Evolutionary conservation across 2,888 invertebrate genomes (phyloP).

Genomic region (Pandemis heparana): DNA sequence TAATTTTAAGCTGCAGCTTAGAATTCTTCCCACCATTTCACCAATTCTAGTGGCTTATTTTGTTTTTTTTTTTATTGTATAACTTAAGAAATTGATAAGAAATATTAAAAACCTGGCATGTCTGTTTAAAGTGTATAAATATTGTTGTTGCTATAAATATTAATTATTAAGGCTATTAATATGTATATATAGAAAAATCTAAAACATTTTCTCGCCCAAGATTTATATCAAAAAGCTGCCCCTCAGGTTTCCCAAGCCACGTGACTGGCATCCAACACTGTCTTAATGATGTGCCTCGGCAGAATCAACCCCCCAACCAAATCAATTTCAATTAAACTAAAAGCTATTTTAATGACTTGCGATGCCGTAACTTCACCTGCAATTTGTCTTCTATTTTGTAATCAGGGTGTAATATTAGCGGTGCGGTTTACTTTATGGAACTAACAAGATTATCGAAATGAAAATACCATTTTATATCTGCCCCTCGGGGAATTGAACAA

Average conservation of each 20-base stretch:
- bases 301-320: not conserved
- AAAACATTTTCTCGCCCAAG: not conserved
- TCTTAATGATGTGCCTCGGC: not conserved
- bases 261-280: not conserved
- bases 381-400: not conserved
- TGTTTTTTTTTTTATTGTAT: too few species aligned
- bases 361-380: not conserved
- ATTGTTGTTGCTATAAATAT: too few species aligned
- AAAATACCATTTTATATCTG: conserved; percentile 27
- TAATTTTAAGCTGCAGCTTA: not conserved
- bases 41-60: not conserved
- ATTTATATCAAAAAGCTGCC: conserved; percentile 2
- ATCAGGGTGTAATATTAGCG: not conserved
- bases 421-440: conserved; percentile 6
- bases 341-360: not conserved
- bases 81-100: too few species aligned
- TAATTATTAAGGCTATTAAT: too few species aligned
- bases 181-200: not conserved
- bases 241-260: not conserved
- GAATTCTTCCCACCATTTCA: not conserved
- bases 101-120: too few species aligned
- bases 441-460: conserved; percentile 33
- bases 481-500: conserved; percentile 22
- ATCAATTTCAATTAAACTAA: conserved; percentile 2
- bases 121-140: not conserved